phyloP scores from a whole-genome alignment of 2,797 vertebrate genomes.

The Dendrocincla fuliginosa region DNA sequence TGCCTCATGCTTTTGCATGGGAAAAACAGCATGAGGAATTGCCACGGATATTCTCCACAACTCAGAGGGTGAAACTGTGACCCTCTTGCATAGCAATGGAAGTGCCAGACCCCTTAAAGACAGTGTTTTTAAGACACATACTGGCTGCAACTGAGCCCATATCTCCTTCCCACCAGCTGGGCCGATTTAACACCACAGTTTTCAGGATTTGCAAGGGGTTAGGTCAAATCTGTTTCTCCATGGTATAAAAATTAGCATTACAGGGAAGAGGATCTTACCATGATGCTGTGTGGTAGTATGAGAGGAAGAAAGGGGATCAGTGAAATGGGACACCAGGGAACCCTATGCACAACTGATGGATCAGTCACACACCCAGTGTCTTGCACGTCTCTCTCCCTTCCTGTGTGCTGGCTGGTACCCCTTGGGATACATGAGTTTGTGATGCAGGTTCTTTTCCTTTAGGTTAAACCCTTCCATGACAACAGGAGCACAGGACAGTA shows the following conservation, averaged over 20 bases:
- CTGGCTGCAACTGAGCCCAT: not conserved
- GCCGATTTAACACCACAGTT: not conserved
- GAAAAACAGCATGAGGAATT: not conserved
- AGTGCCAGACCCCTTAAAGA: not conserved
- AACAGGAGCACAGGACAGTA: not conserved
- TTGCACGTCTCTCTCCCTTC: not conserved
- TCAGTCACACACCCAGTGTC: accelerated
- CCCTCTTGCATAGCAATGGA: not conserved
- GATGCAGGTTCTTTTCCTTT: not conserved
- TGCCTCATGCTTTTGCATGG: not conserved
- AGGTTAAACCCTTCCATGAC: not conserved
- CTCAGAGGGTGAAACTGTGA: not conserved
- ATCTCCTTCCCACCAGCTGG: not conserved
- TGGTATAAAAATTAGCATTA: not conserved
- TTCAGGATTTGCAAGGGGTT: not conserved
- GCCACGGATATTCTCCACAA: not conserved
- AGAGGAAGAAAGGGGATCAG: not conserved
- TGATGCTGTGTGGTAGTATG: not conserved
- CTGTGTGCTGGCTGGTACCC: not conserved
- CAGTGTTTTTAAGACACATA: not conserved
- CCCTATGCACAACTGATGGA: not conserved
- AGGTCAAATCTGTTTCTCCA: not conserved
- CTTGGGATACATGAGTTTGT: not conserved
- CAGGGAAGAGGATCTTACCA: not conserved
- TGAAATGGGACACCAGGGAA: not conserved